Conservation (phyloP, 2,797 vertebrate species). For the Loriculus beryllinus region DNA sequence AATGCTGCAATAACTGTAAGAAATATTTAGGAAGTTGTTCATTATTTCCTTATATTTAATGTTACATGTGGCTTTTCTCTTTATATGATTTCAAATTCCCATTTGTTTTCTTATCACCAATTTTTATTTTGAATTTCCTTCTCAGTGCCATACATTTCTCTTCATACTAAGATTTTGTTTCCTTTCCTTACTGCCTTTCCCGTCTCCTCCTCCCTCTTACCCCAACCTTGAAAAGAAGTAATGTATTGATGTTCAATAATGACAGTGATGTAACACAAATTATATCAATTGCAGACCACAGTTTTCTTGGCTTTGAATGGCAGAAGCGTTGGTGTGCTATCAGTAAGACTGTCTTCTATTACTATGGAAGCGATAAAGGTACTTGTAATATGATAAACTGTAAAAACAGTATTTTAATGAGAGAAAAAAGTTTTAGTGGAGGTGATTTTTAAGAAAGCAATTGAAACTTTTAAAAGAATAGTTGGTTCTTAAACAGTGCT, state of each 20-base stretch:
- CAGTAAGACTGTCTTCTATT: slow-evolving; percentile 89
- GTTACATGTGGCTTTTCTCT: slow-evolving; percentile 3
- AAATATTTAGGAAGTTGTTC: slow-evolving; percentile 63
- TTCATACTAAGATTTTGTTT: neutral
- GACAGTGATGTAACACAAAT: neutral
- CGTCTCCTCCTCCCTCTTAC: neutral
- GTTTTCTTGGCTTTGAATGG: slow-evolving; percentile 96
- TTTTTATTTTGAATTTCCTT: slow-evolving; percentile 33
- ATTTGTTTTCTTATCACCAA: neutral
- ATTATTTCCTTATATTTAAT: slow-evolving; percentile 54
- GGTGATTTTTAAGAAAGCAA: neutral
- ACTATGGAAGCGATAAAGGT: slow-evolving; percentile 97
- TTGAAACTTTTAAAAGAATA: neutral
- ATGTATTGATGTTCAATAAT: neutral
- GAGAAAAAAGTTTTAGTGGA: neutral
- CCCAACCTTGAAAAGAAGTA: neutral
- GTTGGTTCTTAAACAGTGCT: neutral
- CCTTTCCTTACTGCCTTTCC: neutral
- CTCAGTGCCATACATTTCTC: neutral
- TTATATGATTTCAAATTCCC: neutral
- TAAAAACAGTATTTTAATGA: neutral
- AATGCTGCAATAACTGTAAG: slow-evolving; percentile 47
- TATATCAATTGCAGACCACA: slow-evolving; percentile 84
- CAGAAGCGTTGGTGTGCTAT: slow-evolving; percentile 96
- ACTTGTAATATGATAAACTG: neutral